Evolutionary conservation across 1,140 invertebrate genomes (phyloP).

Genomic region (Cepaea nemoralis): DNA sequence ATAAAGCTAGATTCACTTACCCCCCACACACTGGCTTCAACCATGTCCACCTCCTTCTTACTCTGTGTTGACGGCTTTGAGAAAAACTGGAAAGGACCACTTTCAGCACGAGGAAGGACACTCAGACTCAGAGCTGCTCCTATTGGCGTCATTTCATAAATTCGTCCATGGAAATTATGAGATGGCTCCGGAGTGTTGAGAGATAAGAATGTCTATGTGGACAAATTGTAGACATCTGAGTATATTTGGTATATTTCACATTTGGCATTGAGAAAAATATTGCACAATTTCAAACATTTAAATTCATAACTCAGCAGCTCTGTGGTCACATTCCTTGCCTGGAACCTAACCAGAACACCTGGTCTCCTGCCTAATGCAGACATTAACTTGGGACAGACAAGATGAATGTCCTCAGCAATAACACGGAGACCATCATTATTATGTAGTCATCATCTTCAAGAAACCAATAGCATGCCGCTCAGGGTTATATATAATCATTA

Average conservation of each 20-base stretch:
- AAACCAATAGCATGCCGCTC: too few relatives aligned
- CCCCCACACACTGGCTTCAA: conserved; percentile 81
- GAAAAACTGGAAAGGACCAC: conserved; percentile 81
- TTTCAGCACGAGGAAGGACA: conserved; percentile 80
- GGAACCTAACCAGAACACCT: too few relatives aligned
- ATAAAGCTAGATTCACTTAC: conserved; percentile 60
- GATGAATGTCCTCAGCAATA: too few relatives aligned
- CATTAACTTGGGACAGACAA: too few relatives aligned
- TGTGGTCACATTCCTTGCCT: too few relatives aligned
- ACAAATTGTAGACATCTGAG: conserved; percentile 1
- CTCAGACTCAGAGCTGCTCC: conserved; percentile 84
- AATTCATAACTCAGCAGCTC: too few relatives aligned
- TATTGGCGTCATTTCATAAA: conserved; percentile 83
- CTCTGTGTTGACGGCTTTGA: conserved; percentile 80
- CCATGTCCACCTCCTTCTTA: conserved; percentile 75
- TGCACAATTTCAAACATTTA: not conserved
- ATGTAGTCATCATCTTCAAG: too few relatives aligned
- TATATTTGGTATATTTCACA: not conserved
- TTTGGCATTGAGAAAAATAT: not conserved
- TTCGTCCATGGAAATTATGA: conserved; percentile 59
- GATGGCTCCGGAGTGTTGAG: conserved; percentile 59
- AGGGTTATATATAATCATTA: too few relatives aligned
- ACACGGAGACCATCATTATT: too few relatives aligned
- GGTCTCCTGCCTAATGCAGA: too few relatives aligned
- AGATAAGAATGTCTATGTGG: conserved; percentile 65